Conservation (phyloP, 2,113 vertebrate genomes). For the Melanerpes aurifrons region DNA sequence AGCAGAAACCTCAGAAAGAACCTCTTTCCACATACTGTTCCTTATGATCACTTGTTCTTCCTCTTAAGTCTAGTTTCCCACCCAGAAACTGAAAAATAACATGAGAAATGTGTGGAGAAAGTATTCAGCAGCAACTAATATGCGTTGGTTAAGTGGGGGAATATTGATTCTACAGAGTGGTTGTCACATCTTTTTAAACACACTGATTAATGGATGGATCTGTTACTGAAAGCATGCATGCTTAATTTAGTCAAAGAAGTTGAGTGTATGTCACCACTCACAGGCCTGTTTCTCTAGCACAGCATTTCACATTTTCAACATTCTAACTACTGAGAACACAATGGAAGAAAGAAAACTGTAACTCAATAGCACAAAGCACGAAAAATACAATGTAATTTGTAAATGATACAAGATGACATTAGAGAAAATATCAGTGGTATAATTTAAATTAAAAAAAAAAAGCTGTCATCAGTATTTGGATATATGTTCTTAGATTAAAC, state of each 20-base stretch:
- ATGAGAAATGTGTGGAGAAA: not conserved
- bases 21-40: not conserved
- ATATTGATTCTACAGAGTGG: not conserved
- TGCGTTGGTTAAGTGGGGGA: not conserved
- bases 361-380: conserved; percentile 26
- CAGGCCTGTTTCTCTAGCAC: conserved; percentile 5
- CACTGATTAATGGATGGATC: conserved; percentile 44
- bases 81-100: not conserved
- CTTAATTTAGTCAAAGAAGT: conserved; percentile 50
- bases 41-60: not conserved
- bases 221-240: conserved; percentile 45
- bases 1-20: not conserved
- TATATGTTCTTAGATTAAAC: conserved; percentile 10
- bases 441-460: conserved; percentile 24
- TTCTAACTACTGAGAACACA: conserved; percentile 21
- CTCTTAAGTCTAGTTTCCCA: not conserved
- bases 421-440: conserved; percentile 12
- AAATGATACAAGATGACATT: conserved; percentile 30
- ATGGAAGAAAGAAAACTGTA: conserved; percentile 10
- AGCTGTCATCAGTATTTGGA: no score
- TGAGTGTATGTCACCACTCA: conserved; percentile 26
- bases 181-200: conserved; percentile 53
- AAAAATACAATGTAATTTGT: conserved; percentile 18
- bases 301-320: not conserved
- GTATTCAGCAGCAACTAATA: not conserved